These are phyloP conservation scores for Hydrolagus colliei DNA, from an alignment of 2,797 vertebrate species.

Conservation along the genomic window DNA sequence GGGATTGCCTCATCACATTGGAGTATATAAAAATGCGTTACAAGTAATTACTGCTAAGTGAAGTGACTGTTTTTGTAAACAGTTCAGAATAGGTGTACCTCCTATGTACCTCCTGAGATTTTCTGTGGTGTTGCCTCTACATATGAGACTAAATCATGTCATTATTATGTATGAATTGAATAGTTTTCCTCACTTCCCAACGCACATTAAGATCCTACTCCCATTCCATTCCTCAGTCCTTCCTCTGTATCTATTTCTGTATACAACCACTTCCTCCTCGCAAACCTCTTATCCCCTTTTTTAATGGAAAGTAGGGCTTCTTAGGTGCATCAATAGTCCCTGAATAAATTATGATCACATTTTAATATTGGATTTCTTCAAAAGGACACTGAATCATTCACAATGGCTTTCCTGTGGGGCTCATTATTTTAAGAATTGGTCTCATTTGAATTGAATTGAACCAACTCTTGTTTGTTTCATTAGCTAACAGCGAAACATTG, in stretches of 20 bases:
- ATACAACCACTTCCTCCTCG: neutral
- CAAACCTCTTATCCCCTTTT: neutral
- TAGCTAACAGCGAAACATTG: neutral
- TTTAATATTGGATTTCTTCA: conserved; percentile 16
- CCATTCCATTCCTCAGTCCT: neutral
- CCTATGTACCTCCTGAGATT: too few species aligned
- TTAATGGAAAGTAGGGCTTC: neutral
- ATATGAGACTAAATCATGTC: neutral
- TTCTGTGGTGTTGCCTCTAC: too few species aligned
- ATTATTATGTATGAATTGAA: neutral
- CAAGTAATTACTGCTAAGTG: too few species aligned
- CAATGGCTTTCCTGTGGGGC: neutral
- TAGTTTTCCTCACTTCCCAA: neutral
- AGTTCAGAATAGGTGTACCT: too few species aligned
- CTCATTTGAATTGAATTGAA: too few species aligned
- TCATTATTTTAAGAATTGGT: neutral
- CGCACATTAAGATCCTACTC: neutral
- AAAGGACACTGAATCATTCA: conserved; percentile 12
- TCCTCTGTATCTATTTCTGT: neutral
- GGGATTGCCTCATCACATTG: too few species aligned
- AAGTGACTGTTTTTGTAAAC: too few species aligned
- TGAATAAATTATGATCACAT: conserved; percentile 15
- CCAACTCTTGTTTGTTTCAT: neutral
- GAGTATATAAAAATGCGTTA: too few species aligned
- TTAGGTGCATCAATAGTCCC: too few species aligned